Evolutionary conservation across 2,888 invertebrate species (phyloP).

Genomic region (Himalopsyche anomala): DNA sequence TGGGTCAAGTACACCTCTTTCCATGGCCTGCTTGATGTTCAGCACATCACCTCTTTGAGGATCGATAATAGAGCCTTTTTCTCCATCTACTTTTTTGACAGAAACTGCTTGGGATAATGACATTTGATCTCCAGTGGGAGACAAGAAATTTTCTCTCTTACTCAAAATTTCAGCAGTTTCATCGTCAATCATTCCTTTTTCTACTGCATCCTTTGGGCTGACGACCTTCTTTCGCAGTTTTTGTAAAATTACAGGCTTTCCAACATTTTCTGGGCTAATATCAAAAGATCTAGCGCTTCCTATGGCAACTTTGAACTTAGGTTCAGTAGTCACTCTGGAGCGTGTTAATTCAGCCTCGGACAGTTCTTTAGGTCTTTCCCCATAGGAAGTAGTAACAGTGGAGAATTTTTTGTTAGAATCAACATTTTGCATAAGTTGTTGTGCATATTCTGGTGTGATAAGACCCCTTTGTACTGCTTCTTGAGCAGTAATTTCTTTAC

Average conservation of each 20-base stretch:
- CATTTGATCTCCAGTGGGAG: slow-evolving; percentile 78
- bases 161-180: slow-evolving; percentile 85
- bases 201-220: slow-evolving; percentile 85
- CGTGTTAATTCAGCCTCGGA: slow-evolving; percentile 79
- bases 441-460: slow-evolving; percentile 75
- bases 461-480: slow-evolving; percentile 78
- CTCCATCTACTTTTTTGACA: slow-evolving; percentile 82
- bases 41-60: slow-evolving; percentile 88
- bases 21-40: slow-evolving; percentile 89
- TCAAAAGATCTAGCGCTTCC: slow-evolving; percentile 78
- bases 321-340: slow-evolving; percentile 78
- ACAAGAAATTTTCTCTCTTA: slow-evolving; percentile 77
- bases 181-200: slow-evolving; percentile 87
- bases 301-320: slow-evolving; percentile 82
- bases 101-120: slow-evolving; percentile 87
- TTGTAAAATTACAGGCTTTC: slow-evolving; percentile 84
- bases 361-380: slow-evolving; percentile 67
- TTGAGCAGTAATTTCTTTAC: slow-evolving; percentile 77
- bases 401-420: slow-evolving; percentile 57
- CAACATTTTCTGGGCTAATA: slow-evolving; percentile 79
- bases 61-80: slow-evolving; percentile 88
- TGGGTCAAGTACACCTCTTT: slow-evolving; percentile 87
- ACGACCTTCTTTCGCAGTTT: slow-evolving; percentile 87
- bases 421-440: slow-evolving; percentile 68
- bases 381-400: slow-evolving; percentile 49